Percentiles rank a stretch among this genome's conserved stretches.
These are phyloP conservation scores for Zapus hudsonius DNA, from an alignment of 2,113 vertebrate genomes.

Conservation along the genomic window DNA sequence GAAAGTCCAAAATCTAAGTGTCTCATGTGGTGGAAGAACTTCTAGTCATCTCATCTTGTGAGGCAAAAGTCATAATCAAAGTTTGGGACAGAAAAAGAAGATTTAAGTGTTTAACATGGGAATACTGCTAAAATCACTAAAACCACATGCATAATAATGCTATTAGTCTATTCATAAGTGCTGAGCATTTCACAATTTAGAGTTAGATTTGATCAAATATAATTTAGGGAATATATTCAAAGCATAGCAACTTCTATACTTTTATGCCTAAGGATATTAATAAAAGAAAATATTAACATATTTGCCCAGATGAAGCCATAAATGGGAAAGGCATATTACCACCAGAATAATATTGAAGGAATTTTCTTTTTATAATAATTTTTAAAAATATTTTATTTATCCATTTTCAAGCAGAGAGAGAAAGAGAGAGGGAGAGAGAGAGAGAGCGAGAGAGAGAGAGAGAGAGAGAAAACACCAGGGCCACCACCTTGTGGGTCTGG, in stretches of 20 bases:
- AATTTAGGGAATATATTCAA: too few relatives aligned
- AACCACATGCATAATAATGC: rapidly evolving
- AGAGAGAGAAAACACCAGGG: too few relatives aligned
- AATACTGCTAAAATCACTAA: background rate
- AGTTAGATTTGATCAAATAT: background rate
- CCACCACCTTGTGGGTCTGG: too few relatives aligned
- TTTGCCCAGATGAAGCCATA: background rate
- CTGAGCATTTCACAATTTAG: rapidly evolving
- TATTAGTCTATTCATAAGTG: background rate
- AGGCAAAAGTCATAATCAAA: background rate
- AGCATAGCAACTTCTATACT: background rate
- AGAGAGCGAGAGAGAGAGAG: too few relatives aligned
- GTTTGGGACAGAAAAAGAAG: background rate
- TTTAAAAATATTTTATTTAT: too few relatives aligned
- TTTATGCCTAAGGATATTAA: background rate
- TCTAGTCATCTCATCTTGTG: background rate
- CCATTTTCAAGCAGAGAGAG: too few relatives aligned
- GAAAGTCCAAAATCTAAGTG: background rate
- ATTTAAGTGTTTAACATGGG: background rate
- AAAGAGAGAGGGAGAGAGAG: too few relatives aligned
- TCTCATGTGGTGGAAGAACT: background rate
- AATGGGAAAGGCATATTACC: background rate
- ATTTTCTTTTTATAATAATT: too few relatives aligned
- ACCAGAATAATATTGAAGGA: background rate
- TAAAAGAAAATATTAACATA: background rate